Base-by-base conservation (phyloP, 2,113 vertebrate species). In the Chiloscyllium plagiosum region DNA sequence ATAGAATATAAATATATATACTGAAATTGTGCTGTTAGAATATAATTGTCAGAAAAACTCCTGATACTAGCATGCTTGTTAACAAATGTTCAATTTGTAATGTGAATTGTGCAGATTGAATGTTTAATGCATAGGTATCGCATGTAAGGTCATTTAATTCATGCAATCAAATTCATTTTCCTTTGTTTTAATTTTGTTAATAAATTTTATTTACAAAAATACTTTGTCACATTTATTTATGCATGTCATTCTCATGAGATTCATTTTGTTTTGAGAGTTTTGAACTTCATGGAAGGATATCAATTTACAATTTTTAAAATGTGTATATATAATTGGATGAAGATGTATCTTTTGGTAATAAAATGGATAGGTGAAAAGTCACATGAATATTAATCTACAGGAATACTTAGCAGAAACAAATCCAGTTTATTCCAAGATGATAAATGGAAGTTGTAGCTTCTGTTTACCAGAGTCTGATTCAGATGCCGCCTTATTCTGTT, bases 191-290 rank as follows among this genome's bases (percentile, higher is more conserved):
- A 61, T 90, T 90, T 90, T 90, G 52, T 90, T 33, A 90, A 90
- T 90, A 90, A 90, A 90, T 90, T 90, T 90, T 37, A 83, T 90
- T 90, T 61, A 4, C 10, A 90, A 90, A 90, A 90, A 90, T 33
- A 90, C 29, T 33, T 61, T 90, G 87, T 90, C 87, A 90, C 29
- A 61, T 61, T 90, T 56, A 56, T 89, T 90, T 90, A 8, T 90
- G 87, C 87, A 90, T 90, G 87, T 61, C 50, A 61, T 90, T 90
- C 47, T 89, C 17, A 42, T 90, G 52, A 13, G 29, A 29, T 61
- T 33, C 26, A n/a, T 90, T 90, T 61, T 15, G 61, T 61, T 37
- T 90, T 90, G 33, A 61, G 29, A 61, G 29, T 90, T 90, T 33
- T 90, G 29, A 10, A 90, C 52, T 61, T 89, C 50, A n/a, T 33